These are phyloP conservation scores for Tubiluchus corallicola DNA, from an alignment of 2,888 invertebrate genomes.

Conservation along the genomic window DNA sequence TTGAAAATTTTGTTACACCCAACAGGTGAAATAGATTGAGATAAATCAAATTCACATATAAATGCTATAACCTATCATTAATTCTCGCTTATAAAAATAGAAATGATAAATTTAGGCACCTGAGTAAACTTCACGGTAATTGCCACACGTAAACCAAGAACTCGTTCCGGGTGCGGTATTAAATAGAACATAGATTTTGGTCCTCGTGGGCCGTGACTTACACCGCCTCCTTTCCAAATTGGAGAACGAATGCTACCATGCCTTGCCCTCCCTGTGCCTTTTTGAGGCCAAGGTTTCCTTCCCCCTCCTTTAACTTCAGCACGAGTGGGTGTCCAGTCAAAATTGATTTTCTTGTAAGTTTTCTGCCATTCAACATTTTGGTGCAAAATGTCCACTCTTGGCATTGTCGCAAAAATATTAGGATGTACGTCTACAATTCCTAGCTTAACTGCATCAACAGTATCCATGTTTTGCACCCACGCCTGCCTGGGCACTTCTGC, in stretches of 20 bases:
- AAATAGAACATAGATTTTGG: conserved; percentile 82
- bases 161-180: conserved; percentile 56
- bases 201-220: conserved; percentile 83
- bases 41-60: too few species aligned
- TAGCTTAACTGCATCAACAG: conserved; percentile 29
- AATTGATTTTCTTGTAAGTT: conserved; percentile 21
- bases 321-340: too few species aligned
- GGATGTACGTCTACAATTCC: conserved; percentile 78
- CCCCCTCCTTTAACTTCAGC: conserved; percentile 77
- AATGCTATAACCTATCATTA: too few species aligned
- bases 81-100: too few species aligned
- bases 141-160: conserved; percentile 59
- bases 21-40: too few species aligned
- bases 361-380: conserved; percentile 46
- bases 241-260: conserved; percentile 85
- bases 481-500: conserved; percentile 22
- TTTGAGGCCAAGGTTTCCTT: conserved; percentile 90
- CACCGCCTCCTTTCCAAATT: conserved; percentile 44
- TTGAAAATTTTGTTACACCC: too few species aligned
- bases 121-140: conserved; percentile 77
- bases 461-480: conserved; percentile 27
- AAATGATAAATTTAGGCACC: conserved; percentile 25
- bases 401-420: conserved; percentile 56
- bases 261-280: conserved; percentile 69
- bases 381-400: conserved; percentile 62